Conservation (phyloP, 2,113 vertebrate species). For the Equus quagga region DNA sequence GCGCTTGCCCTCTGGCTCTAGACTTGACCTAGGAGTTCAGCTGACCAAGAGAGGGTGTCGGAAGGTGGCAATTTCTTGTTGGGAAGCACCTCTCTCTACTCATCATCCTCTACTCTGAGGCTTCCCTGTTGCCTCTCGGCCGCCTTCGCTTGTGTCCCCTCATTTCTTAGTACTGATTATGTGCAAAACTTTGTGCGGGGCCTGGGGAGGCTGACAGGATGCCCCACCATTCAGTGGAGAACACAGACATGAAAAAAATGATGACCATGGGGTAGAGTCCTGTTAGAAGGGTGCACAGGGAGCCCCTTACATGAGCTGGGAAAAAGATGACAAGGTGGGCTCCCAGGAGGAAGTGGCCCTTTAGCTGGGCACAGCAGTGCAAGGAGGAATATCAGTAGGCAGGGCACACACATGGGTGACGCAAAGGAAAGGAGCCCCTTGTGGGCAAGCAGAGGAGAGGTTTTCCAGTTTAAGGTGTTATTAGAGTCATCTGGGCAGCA, state of each 20-base stretch:
- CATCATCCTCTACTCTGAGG: background rate
- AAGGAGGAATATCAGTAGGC: background rate
- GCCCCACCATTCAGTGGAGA: background rate
- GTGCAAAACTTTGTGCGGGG: background rate
- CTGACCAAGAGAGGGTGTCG: background rate
- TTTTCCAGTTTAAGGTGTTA: background rate
- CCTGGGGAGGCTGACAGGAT: background rate
- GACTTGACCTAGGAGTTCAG: background rate
- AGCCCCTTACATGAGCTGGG: background rate
- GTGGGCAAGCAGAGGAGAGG: rapidly evolving
- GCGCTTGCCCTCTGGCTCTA: background rate
- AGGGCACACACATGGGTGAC: rapidly evolving
- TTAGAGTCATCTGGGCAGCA: background rate
- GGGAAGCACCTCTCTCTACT: background rate
- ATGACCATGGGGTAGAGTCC: rapidly evolving
- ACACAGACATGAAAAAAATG: background rate
- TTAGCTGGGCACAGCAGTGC: background rate
- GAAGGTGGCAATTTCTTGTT: background rate
- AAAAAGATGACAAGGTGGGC: background rate
- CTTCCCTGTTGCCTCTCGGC: background rate
- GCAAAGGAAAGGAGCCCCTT: background rate
- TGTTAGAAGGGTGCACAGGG: background rate
- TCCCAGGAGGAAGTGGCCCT: background rate
- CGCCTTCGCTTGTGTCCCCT: background rate
- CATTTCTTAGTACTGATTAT: background rate